Percentiles rank a stretch among this genome's conserved stretches.
Evolutionary conservation across 2,888 invertebrate genomes (phyloP).

Genomic region (Eupelmus urozonus): DNA sequence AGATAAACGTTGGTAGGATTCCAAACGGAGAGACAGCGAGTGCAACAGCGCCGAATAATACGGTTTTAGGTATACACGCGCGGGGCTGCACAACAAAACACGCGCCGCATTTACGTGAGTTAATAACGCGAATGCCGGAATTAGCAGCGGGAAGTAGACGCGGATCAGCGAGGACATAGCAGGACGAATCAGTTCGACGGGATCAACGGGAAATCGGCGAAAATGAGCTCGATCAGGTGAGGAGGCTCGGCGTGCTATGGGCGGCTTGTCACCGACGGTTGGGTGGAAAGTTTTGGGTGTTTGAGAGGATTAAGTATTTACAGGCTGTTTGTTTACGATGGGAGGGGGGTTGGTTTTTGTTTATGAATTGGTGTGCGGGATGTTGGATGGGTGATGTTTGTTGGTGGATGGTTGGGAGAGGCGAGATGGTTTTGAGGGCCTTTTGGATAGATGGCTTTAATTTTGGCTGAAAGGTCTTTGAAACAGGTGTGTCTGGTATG

Average conservation of each 20-base stretch:
- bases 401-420: neutral
- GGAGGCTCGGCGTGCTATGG: neutral
- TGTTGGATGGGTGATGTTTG: neutral
- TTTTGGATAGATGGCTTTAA: neutral
- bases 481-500: slow-evolving; percentile 28
- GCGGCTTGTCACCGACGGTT: too few species aligned
- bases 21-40: neutral
- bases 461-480: slow-evolving; percentile 7
- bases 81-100: too few species aligned
- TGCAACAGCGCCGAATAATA: too few species aligned
- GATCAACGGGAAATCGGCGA: neutral
- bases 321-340: too few species aligned
- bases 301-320: too few species aligned
- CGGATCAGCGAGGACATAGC: too few species aligned
- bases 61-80: too few species aligned
- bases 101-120: neutral
- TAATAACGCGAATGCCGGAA: slow-evolving; percentile 26
- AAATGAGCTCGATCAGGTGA: slow-evolving; percentile 49
- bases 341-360: too few species aligned
- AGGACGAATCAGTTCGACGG: neutral
- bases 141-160: neutral
- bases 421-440: neutral
- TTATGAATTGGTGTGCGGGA: neutral
- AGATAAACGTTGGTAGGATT: slow-evolving; percentile 48
- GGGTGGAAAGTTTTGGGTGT: too few species aligned